Percentiles rank a stretch among this genome's conserved stretches.
Conservation (phyloP, 2,113 vertebrate genomes). For the Heterochromis multidens region DNA sequence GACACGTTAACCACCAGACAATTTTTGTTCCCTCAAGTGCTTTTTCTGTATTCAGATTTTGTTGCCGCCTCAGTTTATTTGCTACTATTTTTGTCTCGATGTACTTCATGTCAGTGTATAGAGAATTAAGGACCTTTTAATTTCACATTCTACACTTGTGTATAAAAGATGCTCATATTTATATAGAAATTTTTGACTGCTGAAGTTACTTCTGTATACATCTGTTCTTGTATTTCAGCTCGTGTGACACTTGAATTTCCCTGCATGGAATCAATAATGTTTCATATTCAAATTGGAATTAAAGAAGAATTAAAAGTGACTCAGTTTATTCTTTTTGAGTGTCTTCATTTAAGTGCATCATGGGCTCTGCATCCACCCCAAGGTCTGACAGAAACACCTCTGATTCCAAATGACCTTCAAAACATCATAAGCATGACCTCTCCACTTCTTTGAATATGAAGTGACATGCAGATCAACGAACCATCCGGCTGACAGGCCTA, state of each 20-base stretch:
- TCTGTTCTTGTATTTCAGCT: not conserved
- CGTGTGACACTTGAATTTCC: not conserved
- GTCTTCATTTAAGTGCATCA: not conserved
- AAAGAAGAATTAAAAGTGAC: not conserved
- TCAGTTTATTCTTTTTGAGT: not conserved
- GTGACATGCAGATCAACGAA: conserved; percentile 55
- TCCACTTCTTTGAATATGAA: conserved; percentile 34
- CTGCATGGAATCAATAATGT: not conserved
- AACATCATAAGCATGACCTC: conserved; percentile 44
- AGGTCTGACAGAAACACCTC: not conserved
- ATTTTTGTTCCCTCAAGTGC: not conserved
- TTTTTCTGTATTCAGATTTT: not conserved
- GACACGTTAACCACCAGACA: not conserved
- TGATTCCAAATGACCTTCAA: conserved; percentile 42
- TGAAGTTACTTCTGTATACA: not conserved
- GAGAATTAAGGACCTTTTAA: not conserved
- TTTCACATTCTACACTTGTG: not conserved
- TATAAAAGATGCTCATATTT: not conserved
- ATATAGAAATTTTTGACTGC: not conserved
- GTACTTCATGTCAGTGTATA: not conserved
- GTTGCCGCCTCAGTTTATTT: not conserved
- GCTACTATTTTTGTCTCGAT: not conserved
- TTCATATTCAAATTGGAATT: not conserved
- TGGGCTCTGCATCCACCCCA: not conserved
- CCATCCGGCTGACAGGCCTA: conserved; percentile 56